Evolutionary conservation across 2,888 invertebrate species (phyloP).

Genomic region (Hirtodrosophila trivittata): DNA sequence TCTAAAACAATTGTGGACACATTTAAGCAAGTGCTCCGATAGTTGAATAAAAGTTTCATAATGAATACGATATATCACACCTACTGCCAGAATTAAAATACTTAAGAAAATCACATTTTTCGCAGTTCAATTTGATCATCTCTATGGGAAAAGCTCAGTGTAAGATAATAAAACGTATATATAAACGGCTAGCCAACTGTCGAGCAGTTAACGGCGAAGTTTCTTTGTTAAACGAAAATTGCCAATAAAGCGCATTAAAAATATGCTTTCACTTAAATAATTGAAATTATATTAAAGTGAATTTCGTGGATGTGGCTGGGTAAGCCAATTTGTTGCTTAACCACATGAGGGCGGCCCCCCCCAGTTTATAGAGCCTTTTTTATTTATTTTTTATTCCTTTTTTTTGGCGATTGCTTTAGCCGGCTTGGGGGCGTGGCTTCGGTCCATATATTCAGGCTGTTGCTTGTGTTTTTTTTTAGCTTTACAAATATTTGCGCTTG

Average conservation of each 20-base stretch:
- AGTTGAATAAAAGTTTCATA: no score
- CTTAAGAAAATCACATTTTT: no score
- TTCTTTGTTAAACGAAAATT: slow-evolving; percentile 62
- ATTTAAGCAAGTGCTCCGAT: no score
- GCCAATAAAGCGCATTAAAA: slow-evolving; percentile 73
- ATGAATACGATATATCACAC: no score
- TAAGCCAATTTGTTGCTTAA: slow-evolving; percentile 51
- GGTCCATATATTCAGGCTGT: slow-evolving; percentile 67
- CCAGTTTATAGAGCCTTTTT: slow-evolving; percentile 32
- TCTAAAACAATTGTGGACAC: no score
- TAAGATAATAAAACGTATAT: slow-evolving; percentile 1
- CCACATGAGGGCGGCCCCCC: slow-evolving; percentile 30
- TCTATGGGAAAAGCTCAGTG: no score
- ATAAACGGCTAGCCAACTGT: slow-evolving; percentile 16
- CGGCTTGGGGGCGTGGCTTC: slow-evolving; percentile 56
- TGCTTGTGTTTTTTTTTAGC: slow-evolving; percentile 45
- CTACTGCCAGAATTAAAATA: no score
- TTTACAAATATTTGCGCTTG: slow-evolving; percentile 66
- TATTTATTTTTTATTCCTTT: slow-evolving; percentile 12
- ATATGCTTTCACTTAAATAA: slow-evolving; percentile 71
- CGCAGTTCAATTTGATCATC: no score
- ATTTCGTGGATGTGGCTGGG: slow-evolving; percentile 33
- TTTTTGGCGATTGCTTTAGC: slow-evolving; percentile 28
- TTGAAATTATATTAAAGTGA: slow-evolving; percentile 72
- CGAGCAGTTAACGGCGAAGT: slow-evolving; percentile 37